Evolutionary conservation across 2,113 vertebrate species (phyloP).

Genomic region (Barbus barbus): DNA sequence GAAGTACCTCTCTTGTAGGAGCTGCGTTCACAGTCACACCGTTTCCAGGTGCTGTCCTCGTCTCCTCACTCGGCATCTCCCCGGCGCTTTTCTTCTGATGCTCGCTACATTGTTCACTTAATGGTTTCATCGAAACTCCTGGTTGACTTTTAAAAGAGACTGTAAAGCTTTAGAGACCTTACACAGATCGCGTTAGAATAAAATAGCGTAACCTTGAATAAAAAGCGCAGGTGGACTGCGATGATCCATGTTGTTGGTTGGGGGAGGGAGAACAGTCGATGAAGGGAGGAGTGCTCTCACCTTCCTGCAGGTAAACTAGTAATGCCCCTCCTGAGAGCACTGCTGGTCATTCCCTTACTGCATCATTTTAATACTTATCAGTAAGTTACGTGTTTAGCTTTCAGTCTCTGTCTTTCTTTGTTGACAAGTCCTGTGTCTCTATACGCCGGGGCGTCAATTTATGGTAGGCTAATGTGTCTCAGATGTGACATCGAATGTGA

Average conservation of each 20-base stretch:
- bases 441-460: not conserved
- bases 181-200: not conserved
- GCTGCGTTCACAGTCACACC: constrained; percentile 15
- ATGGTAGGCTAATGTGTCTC: not conserved
- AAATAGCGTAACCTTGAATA: too few relatives aligned
- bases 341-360: not conserved
- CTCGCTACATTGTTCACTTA: constrained; percentile 26
- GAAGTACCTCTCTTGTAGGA: constrained; percentile 56
- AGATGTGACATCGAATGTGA: too few relatives aligned
- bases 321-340: not conserved
- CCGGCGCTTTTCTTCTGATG: constrained; percentile 28
- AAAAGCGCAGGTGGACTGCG: constrained; percentile 29
- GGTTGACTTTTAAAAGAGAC: not conserved
- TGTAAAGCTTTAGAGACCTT: not conserved
- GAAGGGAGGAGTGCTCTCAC: constrained; percentile 5
- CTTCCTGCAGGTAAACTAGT: constrained; percentile 33
- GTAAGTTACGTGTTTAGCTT: not conserved
- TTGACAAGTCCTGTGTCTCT: not conserved
- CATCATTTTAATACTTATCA: not conserved
- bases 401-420: not conserved
- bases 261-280: constrained; percentile 12
- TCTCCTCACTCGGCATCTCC: constrained; percentile 69
- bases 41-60: constrained; percentile 57
- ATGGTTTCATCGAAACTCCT: constrained; percentile 45
- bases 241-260: constrained; percentile 39